Evolutionary conservation across 2,797 vertebrate species (phyloP), one percentile per base, ranked within the genome.

Genomic region (Pterois miles): DNA sequence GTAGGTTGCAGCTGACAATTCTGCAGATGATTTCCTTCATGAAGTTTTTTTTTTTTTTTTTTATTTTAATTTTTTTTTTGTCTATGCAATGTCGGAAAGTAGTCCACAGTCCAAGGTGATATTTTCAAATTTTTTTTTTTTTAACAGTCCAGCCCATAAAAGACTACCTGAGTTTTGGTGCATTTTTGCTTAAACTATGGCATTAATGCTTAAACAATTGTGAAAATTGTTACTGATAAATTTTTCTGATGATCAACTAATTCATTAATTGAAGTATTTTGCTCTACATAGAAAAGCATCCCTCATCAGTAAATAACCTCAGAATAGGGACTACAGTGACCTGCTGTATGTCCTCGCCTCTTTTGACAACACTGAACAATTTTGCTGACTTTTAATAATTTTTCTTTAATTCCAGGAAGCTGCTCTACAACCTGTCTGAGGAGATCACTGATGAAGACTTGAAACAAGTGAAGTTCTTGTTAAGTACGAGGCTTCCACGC

Each of bases 351-450:
- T 40, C 25, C 25, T n/a, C 27, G 3, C 14, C 11, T 58, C 12
- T 10, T 25, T 40, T 36, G 5, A 40, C 4, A 56, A 18, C 10
- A 69, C 16, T 27, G 0, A n/a, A 65, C 1, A 10, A 1, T 63
- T 53, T 57, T 23, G 25, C 0, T 36, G 25, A 8, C 18, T 22
- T 40, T 23, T 13, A 8, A 33, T 29, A 22, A 0, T 29, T n/a
- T 43, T 67, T 60, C 16, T 53, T 56, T 70, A 5, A 71, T 73
- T 87, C 68, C 86, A 98, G 97, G 86, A 92, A 91, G 76, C 88
- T 99, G 89, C 95, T 99, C 18, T 97, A 95, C 71, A 73, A 92
- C n/a, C 75, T 98, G 73, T 95, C 95, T 38, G 95, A 97, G 82
- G 90, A 92, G 5, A 92, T 97, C 6, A 91, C 82, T 11, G 36